A percentile compares a stretch with the other conserved stretches of the same genome.
phyloP scores from a whole-genome alignment of 2,113 vertebrate genomes.

The Acanthochromis polyacanthus region DNA sequence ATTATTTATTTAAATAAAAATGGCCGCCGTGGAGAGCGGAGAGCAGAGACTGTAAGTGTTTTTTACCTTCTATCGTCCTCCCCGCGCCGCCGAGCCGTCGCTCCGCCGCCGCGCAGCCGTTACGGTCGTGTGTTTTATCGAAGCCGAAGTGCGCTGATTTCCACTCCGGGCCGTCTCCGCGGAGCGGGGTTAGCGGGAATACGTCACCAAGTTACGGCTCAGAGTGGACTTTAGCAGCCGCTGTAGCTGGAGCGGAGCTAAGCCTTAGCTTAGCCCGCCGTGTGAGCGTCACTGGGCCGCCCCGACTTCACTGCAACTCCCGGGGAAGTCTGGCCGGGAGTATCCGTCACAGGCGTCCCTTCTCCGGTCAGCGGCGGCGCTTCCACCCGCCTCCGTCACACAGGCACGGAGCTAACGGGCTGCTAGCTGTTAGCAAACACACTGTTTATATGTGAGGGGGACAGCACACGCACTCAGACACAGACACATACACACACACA shows the following conservation, averaged over 20 bases:
- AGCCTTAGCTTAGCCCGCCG: slow-evolving; percentile 38
- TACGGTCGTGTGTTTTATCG: slow-evolving; percentile 73
- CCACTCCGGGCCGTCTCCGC: slow-evolving; percentile 76
- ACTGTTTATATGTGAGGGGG: slow-evolving; percentile 32
- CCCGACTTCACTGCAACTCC: slow-evolving; percentile 23
- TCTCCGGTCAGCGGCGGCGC: slow-evolving; percentile 5
- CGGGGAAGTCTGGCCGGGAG: slow-evolving; percentile 19
- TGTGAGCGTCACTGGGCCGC: slow-evolving; percentile 18
- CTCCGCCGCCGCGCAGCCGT: slow-evolving; percentile 34
- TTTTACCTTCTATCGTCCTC: slow-evolving; percentile 73
- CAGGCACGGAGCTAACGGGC: slow-evolving; percentile 42
- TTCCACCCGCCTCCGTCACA: slow-evolving; percentile 43
- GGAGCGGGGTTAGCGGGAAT: slow-evolving; percentile 82
- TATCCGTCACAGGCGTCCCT: slow-evolving; percentile 1
- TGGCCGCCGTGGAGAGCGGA: slow-evolving; percentile 89
- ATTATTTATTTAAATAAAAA: slow-evolving; percentile 92
- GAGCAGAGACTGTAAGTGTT: slow-evolving; percentile 87
- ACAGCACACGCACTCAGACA: not conserved
- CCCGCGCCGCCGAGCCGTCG: slow-evolving; percentile 35
- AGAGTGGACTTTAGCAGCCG: slow-evolving; percentile 74
- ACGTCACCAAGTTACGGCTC: slow-evolving; percentile 84
- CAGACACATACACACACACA: slow-evolving; percentile 12
- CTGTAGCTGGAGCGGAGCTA: slow-evolving; percentile 31
- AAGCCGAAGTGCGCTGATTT: slow-evolving; percentile 77
- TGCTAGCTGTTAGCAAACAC: slow-evolving; percentile 62